Evolutionary conservation across 2,113 vertebrate genomes (phyloP), one percentile per base, ranked within the genome.

Genomic region (Numida meleagris): DNA sequence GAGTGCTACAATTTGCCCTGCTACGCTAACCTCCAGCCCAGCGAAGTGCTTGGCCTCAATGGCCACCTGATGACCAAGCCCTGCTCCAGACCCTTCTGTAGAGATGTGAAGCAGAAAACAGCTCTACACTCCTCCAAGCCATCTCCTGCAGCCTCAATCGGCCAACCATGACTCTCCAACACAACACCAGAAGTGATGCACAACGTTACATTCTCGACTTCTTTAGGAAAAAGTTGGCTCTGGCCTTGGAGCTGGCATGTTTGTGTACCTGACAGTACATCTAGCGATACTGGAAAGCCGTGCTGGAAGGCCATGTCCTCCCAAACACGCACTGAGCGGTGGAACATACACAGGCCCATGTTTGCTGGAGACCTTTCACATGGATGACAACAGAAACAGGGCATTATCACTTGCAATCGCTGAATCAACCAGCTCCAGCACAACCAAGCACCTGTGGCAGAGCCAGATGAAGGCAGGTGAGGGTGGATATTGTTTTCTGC

Each of bases 321-420:
- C 82, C 75, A 12, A 38, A 10, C 1, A 29, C 5, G 38, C n/a
- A 1, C 3, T 6, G 29, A 10, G 77, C 42, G 5, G 33, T 2
- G 4, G 25, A 3, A 0, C 25, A 62, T 4, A 5, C 19, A 2
- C 1, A 0, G 2, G 25, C 59, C 73, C 91, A 46, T 2, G 0
- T n/a, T 27, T 29, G 31, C 71, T 50, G 45, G 71, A 75, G 57
- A 57, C 71, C 43, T 4, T 27, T 57, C 55, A 23, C 53, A 85
- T 40, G 82, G 76, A 3, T 2, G 7, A 16, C 33, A 2, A 9
- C 2, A 21, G 77, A 8, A 84, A 66, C 29, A 1, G 1, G 10
- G 24, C 23, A 38, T 59, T 21, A 76, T 85, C 81, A 17, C 3
- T 14, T 0, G 58, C 17, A 2, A 29, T 84, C 2, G 0, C 85